Conservation (phyloP, 2,797 vertebrate species). For the Crypturellus tataupa region DNA sequence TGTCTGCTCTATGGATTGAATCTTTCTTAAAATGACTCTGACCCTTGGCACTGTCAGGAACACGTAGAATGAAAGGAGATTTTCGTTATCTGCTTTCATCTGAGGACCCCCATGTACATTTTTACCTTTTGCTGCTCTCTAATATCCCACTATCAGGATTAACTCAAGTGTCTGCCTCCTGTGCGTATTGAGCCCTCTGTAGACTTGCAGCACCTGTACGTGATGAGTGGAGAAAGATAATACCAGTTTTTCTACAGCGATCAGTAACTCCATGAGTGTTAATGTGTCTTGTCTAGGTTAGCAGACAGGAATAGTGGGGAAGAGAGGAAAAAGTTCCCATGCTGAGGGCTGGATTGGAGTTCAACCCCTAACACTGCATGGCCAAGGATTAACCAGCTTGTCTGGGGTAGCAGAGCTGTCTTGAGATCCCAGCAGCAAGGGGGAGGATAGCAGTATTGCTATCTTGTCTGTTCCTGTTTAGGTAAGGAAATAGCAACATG, state of each 20-base stretch:
- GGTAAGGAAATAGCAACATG: neutral
- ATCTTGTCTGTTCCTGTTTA: constrained; percentile 19
- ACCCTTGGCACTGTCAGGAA: neutral
- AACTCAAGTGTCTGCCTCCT: neutral
- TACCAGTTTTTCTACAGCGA: neutral
- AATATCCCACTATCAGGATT: neutral
- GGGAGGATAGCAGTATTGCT: neutral
- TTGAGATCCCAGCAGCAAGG: neutral
- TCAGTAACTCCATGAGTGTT: neutral
- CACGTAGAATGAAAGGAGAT: neutral
- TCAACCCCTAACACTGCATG: neutral
- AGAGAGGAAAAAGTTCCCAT: neutral
- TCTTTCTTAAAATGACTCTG: neutral
- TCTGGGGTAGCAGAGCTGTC: neutral
- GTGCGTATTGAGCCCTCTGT: neutral
- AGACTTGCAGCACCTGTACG: neutral
- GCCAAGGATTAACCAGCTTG: constrained; percentile 36
- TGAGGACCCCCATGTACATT: neutral
- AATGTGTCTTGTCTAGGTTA: neutral
- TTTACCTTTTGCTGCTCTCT: neutral
- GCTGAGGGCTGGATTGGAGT: neutral
- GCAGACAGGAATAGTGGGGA: neutral
- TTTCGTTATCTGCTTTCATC: neutral
- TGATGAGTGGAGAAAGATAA: neutral
- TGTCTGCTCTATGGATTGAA: neutral